These are phyloP conservation scores for Melanaphis sacchari DNA, from an alignment of 1,140 invertebrate species.

Conservation along the genomic window DNA sequence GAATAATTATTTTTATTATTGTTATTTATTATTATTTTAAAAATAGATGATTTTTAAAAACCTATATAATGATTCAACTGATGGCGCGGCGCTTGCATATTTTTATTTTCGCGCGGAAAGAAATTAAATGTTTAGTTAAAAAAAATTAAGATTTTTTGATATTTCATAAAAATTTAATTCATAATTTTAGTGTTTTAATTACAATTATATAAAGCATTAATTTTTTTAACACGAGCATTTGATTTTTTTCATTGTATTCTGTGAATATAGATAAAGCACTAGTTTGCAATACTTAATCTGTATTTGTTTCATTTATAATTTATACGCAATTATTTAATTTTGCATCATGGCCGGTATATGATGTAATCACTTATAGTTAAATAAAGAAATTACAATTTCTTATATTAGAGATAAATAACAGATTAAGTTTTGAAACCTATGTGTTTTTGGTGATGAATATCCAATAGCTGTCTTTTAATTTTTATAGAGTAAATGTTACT, in stretches of 20 bases:
- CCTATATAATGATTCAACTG: slow-evolving; percentile 41
- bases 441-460: slow-evolving; percentile 48
- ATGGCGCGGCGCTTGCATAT: slow-evolving; percentile 52
- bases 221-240: slow-evolving; percentile 39
- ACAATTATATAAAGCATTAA: background rate
- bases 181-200: background rate
- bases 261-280: background rate
- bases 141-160: background rate
- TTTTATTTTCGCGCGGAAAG: slow-evolving; percentile 49
- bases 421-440: slow-evolving; percentile 32
- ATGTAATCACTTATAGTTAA: background rate
- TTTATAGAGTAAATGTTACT: background rate
- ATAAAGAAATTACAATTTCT: background rate
- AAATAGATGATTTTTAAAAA: slow-evolving; percentile 27
- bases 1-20: background rate
- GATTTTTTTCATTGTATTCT: slow-evolving; percentile 45
- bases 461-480: slow-evolving; percentile 45
- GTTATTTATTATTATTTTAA: background rate
- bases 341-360: background rate
- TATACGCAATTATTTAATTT: background rate
- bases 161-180: background rate
- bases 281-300: slow-evolving; percentile 35
- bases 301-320: slow-evolving; percentile 11
- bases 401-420: background rate
- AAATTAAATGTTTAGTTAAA: slow-evolving; percentile 25